phyloP scores from a whole-genome alignment of 2,113 vertebrate genomes.

The Megaleporinus macrocephalus region DNA sequence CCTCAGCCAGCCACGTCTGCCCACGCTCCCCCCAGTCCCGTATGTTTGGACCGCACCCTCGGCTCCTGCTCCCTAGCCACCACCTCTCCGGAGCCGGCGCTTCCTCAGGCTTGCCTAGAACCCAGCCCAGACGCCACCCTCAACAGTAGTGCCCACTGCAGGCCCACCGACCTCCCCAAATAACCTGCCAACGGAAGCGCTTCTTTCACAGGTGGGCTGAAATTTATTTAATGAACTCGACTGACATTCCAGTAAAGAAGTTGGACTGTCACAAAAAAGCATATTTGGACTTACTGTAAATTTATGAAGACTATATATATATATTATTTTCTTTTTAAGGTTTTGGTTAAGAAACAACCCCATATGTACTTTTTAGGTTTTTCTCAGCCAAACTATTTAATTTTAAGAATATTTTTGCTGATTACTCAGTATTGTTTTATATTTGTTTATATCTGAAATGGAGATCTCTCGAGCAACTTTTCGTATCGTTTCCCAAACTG shows the following conservation, averaged over 20 bases:
- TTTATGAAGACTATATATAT: constrained; percentile 49
- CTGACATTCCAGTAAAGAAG: constrained; percentile 64
- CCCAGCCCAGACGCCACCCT: constrained; percentile 12
- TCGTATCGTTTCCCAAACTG: constrained; percentile 41
- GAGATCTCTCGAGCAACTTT: constrained; percentile 39
- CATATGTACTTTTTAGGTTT: constrained; percentile 42
- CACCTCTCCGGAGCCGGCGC: constrained; percentile 36
- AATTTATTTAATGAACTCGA: constrained; percentile 34
- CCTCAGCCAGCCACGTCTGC: constrained; percentile 65
- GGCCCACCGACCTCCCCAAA: constrained; percentile 39
- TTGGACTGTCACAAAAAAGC: constrained; percentile 38
- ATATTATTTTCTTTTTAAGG: constrained; percentile 58
- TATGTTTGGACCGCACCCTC: constrained; percentile 39
- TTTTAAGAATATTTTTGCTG: constrained; percentile 54
- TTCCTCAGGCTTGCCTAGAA: constrained; percentile 52
- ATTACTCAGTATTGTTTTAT: constrained; percentile 51
- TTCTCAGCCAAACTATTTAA: constrained; percentile 56
- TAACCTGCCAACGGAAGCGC: constrained; percentile 37
- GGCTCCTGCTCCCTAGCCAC: constrained; percentile 43
- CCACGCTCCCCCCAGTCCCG: constrained; percentile 30
- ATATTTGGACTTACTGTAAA: constrained; percentile 51
- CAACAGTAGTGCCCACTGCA: constrained; percentile 20
- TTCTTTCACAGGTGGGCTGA: not conserved
- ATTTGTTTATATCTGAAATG: constrained; percentile 38
- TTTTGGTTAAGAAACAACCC: constrained; percentile 42